Base-by-base conservation (phyloP, 2,888 invertebrate genomes). In the Pterostichus madidus region DNA sequence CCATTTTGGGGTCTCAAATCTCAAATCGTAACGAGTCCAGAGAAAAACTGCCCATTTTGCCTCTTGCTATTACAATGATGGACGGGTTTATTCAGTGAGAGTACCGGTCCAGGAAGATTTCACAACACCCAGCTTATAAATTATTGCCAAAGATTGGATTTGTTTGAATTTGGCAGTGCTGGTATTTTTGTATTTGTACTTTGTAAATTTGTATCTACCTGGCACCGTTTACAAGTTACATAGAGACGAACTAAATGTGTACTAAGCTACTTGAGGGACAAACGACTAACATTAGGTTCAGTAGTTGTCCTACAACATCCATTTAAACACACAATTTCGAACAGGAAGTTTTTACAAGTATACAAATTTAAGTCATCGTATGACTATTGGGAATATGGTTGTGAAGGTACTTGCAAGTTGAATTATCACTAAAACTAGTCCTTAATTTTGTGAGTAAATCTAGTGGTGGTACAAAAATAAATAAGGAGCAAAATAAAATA, bases 1-100 rank as follows among this genome's bases (percentile, higher is more conserved):
- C 61, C 61, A 49, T 13, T 17, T 56, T 32, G 61, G 32, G 61
- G 15, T 8, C 13, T 53, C 15, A 39, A 71, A 6, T 56, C 15
- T 17, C 56, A 56, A 56, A 10, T 56, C 56, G 17, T 56, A 15
- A 56, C 56, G 32, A 39, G 53, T 53, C 17, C 35, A 44, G 31
- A 53, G 31, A 49, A 80, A 44, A 80, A 77, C 77, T 77, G 77
- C 56, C 77, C 56, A 15, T 24, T 53, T 56, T 64, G 44, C 10
- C 64, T 79, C 79, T 79, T 79, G 79, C 79, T 31, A 46, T 68
- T 68, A 79, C 64, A 79, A 52, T 79, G 79, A 79, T 79, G 79
- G 79, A 79, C 79, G 79, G 79, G 79, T 64, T 79, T 32, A 24
- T 78, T 79, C 31, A 64, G 79, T 79, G 79, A 79, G 68, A 64